Percentiles rank a stretch among this genome's conserved stretches.
Conservation (phyloP, 1,140 invertebrate genomes). For the Frieseomelitta varia region DNA sequence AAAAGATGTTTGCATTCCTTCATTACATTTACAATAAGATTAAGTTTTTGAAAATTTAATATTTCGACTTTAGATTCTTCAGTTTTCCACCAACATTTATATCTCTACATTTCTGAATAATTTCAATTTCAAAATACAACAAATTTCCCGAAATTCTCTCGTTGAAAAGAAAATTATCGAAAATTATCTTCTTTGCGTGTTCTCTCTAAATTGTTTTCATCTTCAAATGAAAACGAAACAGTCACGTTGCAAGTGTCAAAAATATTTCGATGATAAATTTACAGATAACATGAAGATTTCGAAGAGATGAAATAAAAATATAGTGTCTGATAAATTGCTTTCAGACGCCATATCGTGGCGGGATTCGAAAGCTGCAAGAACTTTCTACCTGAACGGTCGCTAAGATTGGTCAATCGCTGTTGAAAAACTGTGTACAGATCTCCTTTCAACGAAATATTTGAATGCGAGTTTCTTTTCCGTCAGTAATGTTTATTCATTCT, state of each 20-base stretch:
- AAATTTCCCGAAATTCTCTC: neutral
- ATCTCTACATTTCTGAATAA: neutral
- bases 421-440: neutral
- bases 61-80: too few relatives aligned
- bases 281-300: neutral
- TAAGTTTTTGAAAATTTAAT: neutral
- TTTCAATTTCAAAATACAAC: neutral
- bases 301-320: neutral
- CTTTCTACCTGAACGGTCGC: constrained; percentile 4
- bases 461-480: neutral
- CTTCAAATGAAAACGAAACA: neutral
- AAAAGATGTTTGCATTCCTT: neutral
- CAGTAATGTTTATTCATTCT: neutral
- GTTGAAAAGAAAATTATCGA: neutral
- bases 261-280: too few relatives aligned
- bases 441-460: neutral
- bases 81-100: neutral
- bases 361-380: constrained; percentile 19
- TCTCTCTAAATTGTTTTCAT: neutral
- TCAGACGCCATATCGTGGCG: constrained; percentile 14
- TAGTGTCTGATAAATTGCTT: neutral
- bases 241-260: too few relatives aligned
- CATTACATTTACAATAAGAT: neutral
- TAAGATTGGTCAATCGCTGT: constrained; percentile 2
- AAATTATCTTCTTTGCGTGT: too few relatives aligned